phyloP scores from a whole-genome alignment of 2,113 vertebrate genomes.

The Tinamus guttatus region DNA sequence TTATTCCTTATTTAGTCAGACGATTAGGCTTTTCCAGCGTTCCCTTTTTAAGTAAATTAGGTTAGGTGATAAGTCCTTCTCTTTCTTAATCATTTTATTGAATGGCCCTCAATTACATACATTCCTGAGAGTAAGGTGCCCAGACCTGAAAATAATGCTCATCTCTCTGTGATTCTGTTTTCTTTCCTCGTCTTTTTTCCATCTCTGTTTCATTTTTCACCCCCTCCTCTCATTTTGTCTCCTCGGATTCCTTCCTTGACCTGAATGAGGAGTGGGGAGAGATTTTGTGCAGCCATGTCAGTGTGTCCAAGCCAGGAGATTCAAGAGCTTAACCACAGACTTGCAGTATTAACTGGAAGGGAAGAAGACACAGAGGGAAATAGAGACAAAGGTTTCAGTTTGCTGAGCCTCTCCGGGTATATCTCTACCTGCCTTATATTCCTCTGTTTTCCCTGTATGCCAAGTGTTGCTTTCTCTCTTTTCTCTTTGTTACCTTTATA shows the following conservation, averaged over 20 bases:
- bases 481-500: not conserved
- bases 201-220: conserved; percentile 19
- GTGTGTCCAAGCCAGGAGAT: not conserved
- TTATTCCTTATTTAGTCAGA: not conserved
- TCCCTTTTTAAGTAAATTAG: not conserved
- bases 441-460: conserved; percentile 5
- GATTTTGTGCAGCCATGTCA: not conserved
- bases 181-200: not conserved
- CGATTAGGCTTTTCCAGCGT: not conserved
- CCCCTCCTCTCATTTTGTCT: conserved; percentile 39
- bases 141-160: not conserved
- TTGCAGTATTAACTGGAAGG: not conserved
- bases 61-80: not conserved
- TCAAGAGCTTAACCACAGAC: not conserved
- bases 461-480: not conserved
- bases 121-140: not conserved
- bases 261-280: not conserved
- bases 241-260: not conserved
- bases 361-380: not conserved
- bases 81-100: not conserved
- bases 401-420: not conserved
- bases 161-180: not conserved
- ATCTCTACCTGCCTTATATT: conserved; percentile 20
- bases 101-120: not conserved
- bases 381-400: not conserved